Conservation (phyloP, 2,888 invertebrate genomes). For the Xestobium rufovillosum region DNA sequence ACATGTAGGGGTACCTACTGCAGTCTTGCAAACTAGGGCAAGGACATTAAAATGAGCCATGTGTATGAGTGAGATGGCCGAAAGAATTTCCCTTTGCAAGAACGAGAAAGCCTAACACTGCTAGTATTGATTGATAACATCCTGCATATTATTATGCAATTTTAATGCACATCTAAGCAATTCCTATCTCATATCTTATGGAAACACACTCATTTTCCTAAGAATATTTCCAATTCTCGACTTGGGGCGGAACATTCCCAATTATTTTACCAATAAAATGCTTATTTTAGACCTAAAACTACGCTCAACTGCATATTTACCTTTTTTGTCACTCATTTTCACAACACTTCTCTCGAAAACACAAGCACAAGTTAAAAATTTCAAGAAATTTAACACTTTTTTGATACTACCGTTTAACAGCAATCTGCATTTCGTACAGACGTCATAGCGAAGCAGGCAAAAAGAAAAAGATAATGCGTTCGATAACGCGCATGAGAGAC, state of each 20-base stretch:
- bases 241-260: neutral
- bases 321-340: conserved; percentile 35
- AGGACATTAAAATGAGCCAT: conserved; percentile 39
- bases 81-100: conserved; percentile 36
- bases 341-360: neutral
- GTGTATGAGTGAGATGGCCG: conserved; percentile 37
- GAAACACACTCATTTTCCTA: too few relatives aligned
- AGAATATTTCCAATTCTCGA: neutral
- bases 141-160: conserved; percentile 40
- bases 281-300: conserved; percentile 13
- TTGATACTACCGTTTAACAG: neutral
- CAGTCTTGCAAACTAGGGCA: conserved; percentile 43
- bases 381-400: conserved; percentile 9
- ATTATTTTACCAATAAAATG: conserved; percentile 2
- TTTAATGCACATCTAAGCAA: conserved; percentile 26
- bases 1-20: conserved; percentile 35
- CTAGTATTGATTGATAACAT: conserved; percentile 42
- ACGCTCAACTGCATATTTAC: conserved; percentile 24
- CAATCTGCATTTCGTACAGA: neutral
- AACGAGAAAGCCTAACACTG: conserved; percentile 39
- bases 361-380: neutral
- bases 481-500: too few relatives aligned
- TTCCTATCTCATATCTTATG: too few relatives aligned
- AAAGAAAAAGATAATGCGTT: conserved; percentile 5
- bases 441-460: conserved; percentile 1